Base-by-base conservation (phyloP, 2,797 vertebrate species). In the Craterocephalus amniculus region DNA sequence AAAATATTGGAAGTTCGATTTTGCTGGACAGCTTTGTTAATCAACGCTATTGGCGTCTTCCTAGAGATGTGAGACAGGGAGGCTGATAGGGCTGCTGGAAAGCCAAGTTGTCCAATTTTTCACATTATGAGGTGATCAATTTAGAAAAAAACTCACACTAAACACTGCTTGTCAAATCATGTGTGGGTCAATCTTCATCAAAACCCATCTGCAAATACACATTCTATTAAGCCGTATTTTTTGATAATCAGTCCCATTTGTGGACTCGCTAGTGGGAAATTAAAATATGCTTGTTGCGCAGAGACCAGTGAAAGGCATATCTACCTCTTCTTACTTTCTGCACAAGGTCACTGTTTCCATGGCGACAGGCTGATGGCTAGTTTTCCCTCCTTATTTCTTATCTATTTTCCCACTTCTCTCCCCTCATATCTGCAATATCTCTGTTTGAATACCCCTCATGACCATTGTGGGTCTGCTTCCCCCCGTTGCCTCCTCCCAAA, bases 311-410 rank as follows among this genome's bases (percentile, higher is more conserved):
- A 83, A 89, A 83, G 72, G 75, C 83, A 84, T 76, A 85, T 90
- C 88, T 85, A 89, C 87, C 87, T 79, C 82, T 69, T 80, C 78
- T 86, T 83, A 78, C 83, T 87, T 85, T 89, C 76, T 83, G 74
- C 80, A 84, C 87, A 92, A 89, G 92, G 92, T 93, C 92, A 91
- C 87, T 88, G 92, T 93, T 93, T 89, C 92, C 92, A 91, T 93
- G 92, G 88, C 35, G 85, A 93, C 89, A 65, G 83, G 69, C 81
- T 89, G 81, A 84, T 87, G 87, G 91, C 89, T 91, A 89, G 87
- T 91, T 91, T 90, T 91, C 73, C 84, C 80, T 90, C 72, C 76
- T 87, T 85, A 80, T 89, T 86, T 64, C 80, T 90, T 88, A 84
- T 90, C 84, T 83, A 84, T 87, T 82, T 86, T 81, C 87, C 62